phyloP scores from a whole-genome alignment of 1,140 invertebrate species.

The Lethocerus indicus region DNA sequence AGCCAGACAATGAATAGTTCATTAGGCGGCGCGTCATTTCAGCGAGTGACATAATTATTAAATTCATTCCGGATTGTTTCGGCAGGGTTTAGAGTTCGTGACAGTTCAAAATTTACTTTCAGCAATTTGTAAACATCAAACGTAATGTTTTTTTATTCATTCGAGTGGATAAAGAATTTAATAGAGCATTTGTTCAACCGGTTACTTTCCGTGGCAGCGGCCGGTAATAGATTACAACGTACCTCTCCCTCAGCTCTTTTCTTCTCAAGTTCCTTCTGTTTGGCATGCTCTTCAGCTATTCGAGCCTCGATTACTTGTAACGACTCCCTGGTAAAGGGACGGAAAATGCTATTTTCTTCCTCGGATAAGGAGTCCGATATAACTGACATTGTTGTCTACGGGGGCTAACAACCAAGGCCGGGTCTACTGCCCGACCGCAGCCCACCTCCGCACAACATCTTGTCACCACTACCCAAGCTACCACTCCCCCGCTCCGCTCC shows the following conservation, averaged over 20 bases:
- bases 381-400: slow-evolving; percentile 65
- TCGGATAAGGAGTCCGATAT: slow-evolving; percentile 76
- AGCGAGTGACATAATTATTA: background rate
- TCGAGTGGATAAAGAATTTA: background rate
- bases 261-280: slow-evolving; percentile 89
- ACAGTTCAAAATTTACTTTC: background rate
- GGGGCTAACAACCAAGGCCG: no score
- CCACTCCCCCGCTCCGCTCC: slow-evolving; percentile 4
- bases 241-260: slow-evolving; percentile 90
- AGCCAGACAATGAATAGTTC: no score
- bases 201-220: background rate
- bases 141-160: background rate
- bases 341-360: slow-evolving; percentile 89
- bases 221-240: slow-evolving; percentile 23
- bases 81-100: background rate
- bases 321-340: slow-evolving; percentile 94
- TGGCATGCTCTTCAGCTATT: slow-evolving; percentile 85
- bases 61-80: background rate
- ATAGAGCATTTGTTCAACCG: background rate
- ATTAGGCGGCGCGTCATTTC: no score
- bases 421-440: no score
- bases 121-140: background rate
- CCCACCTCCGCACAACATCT: background rate
- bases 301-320: slow-evolving; percentile 81
- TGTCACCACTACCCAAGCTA: background rate